phyloP scores from a whole-genome alignment of 2,797 vertebrate species.

The Xenopus petersii region DNA sequence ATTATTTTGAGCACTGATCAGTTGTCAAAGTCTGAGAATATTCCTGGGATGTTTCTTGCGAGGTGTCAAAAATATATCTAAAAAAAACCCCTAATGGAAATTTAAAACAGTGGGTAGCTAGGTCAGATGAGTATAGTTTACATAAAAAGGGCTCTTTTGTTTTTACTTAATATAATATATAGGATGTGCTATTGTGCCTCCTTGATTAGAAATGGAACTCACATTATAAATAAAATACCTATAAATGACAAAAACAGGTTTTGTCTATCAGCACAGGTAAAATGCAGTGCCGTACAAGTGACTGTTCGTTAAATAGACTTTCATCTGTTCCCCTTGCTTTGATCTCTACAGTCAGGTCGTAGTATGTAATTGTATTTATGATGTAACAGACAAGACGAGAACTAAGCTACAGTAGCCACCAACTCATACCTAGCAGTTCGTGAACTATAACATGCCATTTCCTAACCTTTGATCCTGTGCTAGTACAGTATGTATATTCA shows the following conservation, averaged over 20 bases:
- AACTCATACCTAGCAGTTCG: conserved; percentile 15
- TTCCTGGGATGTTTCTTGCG: too few species aligned
- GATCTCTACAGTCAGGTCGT: conserved; percentile 19
- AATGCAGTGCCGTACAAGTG: background rate
- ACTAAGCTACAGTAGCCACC: conserved; percentile 23
- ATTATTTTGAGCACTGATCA: too few species aligned
- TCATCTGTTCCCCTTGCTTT: conserved; percentile 28
- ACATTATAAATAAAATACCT: conserved; percentile 1
- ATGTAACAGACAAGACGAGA: conserved; percentile 20
- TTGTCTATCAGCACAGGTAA: background rate
- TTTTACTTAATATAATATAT: too few species aligned
- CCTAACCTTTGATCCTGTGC: conserved; percentile 42
- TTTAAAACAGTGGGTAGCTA: too few species aligned
- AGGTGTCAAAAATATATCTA: too few species aligned
- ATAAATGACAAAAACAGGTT: background rate
- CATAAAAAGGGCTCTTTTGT: too few species aligned
- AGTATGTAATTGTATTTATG: conserved; percentile 36
- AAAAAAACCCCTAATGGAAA: too few species aligned
- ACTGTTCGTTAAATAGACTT: background rate
- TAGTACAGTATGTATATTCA: conserved; percentile 24
- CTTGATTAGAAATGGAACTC: background rate
- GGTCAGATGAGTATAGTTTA: too few species aligned
- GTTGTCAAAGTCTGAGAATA: too few species aligned
- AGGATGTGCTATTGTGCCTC: background rate
- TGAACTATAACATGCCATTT: conserved; percentile 26